Evolutionary conservation across 2,888 invertebrate genomes (phyloP).

Genomic region (Tetramorium bicarinatum): DNA sequence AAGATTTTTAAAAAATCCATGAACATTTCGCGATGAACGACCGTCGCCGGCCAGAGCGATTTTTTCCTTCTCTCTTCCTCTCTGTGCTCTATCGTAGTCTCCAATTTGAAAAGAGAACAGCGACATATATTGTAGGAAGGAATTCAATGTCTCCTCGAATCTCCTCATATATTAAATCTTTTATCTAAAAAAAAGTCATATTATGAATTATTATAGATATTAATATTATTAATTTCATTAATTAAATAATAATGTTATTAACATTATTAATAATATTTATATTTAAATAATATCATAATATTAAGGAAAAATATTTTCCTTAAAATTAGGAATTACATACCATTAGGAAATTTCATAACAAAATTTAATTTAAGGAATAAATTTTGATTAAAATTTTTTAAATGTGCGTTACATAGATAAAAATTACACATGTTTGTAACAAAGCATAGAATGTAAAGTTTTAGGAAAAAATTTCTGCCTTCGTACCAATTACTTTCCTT

Average conservation of each 20-base stretch:
- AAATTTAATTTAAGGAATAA: background rate
- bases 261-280: slow-evolving; percentile 18
- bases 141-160: background rate
- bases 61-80: background rate
- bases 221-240: background rate
- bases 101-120: background rate
- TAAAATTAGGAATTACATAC: background rate
- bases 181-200: background rate
- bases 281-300: background rate
- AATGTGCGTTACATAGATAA: background rate
- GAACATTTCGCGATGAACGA: slow-evolving; percentile 42
- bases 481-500: background rate
- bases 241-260: slow-evolving; percentile 8
- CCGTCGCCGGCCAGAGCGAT: background rate
- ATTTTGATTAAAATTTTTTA: background rate
- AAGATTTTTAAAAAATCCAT: slow-evolving; percentile 63
- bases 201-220: background rate
- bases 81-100: background rate
- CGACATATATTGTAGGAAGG: background rate
- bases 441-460: background rate
- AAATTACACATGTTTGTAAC: background rate
- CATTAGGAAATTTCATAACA: background rate
- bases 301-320: background rate
- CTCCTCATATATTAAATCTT: background rate
- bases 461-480: too few species aligned